Base-by-base conservation (phyloP, 2,888 invertebrate genomes). In the Drosophila eohydei region DNA sequence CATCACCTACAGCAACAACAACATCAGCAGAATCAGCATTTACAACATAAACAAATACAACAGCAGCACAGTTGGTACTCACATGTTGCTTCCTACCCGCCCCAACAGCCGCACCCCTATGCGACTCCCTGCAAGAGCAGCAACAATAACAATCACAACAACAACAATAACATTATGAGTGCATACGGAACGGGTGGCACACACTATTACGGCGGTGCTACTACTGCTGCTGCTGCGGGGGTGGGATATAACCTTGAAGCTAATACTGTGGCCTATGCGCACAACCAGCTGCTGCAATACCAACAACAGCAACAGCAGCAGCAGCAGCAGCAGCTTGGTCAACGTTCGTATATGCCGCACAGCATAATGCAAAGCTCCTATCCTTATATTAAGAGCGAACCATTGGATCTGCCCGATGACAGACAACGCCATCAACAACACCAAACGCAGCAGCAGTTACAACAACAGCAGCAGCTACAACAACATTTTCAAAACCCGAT, bases 51-150 rank as follows among this genome's bases (percentile, higher is more conserved):
- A 57, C 80, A 78, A 68, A 75, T 74, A 68, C 70, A 75, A 57
- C 74, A 74, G 43, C 81, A 82, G 69, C 80, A 78, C 43, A 80
- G 64, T 82, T 85, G 85, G 89, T 85, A 89, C 83, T 89, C 88
- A 90, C 88, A 88, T 88, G 90, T 89, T 88, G 90, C 90, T 88
- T 89, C 88, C 74, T 84, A 83, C 71, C 83, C 78, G 59, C 69
- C 75, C 80, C 74, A 71, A 62, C 74, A 81, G 60, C 48, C 81
- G 71, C 71, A 78, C 46, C 67, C 69, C 54, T 69, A 71, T 80
- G 62, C 78, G 56, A 32, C 74, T 57, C 70, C 77, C 48, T 83
- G 88, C 68, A 87, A 82, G 58, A 78, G 62, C 60, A 73, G 67
- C 73, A 82, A 61, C 74, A 61, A 44, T 50, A 66, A 64, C 38